Evolutionary conservation across 2,113 vertebrate species (phyloP).

Genomic region (Protobothrops flavoviridis): DNA sequence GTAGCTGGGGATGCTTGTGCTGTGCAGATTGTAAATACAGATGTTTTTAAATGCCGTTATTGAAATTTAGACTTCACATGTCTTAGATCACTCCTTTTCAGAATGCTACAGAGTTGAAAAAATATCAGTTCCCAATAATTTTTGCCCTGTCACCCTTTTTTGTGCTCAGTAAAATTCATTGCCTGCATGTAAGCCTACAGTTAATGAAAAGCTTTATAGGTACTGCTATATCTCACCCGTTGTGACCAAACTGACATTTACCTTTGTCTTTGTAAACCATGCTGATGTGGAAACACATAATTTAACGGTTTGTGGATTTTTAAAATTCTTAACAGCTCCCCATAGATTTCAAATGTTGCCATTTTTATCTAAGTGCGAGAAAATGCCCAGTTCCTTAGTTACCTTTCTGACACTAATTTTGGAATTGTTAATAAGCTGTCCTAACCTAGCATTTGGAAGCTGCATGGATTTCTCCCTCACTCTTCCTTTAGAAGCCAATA

Average conservation of each 20-base stretch:
- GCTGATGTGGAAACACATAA: background rate
- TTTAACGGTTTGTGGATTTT: background rate
- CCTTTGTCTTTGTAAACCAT: background rate
- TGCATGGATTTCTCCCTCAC: background rate
- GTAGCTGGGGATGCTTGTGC: background rate
- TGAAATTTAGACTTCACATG: background rate
- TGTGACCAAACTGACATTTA: background rate
- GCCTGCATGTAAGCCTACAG: background rate
- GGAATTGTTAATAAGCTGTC: background rate
- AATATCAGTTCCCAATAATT: background rate
- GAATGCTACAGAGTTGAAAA: background rate
- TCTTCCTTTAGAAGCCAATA: background rate
- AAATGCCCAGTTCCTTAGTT: background rate
- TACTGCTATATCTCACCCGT: background rate
- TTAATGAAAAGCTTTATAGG: background rate
- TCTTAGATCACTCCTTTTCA: background rate
- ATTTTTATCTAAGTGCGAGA: background rate
- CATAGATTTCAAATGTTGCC: background rate
- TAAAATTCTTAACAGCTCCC: background rate
- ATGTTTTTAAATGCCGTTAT: background rate
- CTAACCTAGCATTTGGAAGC: background rate
- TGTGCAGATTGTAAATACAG: background rate
- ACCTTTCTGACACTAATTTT: background rate
- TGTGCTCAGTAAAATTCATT: background rate
- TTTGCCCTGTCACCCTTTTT: background rate